Conservation (phyloP, 2,113 vertebrate species). For the Burhinus oedicnemus region DNA sequence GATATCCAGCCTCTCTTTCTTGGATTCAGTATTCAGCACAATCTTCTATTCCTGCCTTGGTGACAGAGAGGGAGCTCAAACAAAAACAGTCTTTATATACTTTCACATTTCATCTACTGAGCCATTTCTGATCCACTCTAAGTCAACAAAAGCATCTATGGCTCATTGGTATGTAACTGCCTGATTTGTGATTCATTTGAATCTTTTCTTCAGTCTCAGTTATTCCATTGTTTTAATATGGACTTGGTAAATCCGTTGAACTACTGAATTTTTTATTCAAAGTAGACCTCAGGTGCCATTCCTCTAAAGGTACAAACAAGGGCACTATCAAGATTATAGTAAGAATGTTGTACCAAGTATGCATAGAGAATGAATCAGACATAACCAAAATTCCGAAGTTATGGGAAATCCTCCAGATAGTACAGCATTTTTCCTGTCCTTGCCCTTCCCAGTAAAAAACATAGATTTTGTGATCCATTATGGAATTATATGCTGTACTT, state of each 20-base stretch:
- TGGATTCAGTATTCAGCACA: not conserved
- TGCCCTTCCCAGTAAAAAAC: not conserved
- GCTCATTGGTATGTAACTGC: not conserved
- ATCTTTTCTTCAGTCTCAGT: not conserved
- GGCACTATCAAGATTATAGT: not conserved
- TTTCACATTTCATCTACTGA: not conserved
- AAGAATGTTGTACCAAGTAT: not conserved
- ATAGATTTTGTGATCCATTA: not conserved
- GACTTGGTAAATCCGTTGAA: not conserved
- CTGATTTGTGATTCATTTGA: not conserved
- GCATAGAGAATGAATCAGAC: not conserved
- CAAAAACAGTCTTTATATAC: not conserved
- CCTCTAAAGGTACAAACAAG: not conserved
- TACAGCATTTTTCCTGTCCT: not conserved
- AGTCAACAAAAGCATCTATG: not conserved
- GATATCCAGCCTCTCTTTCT: not conserved
- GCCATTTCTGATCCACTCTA: not conserved
- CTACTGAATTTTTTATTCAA: not conserved
- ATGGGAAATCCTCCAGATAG: fast-evolving
- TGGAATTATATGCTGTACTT: not conserved
- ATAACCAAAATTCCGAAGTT: not conserved
- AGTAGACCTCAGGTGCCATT: not conserved
- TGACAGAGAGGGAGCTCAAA: not conserved
- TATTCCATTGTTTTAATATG: not conserved
- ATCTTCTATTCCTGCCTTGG: not conserved